Evolutionary conservation across 2,888 invertebrate genomes (phyloP).

Genomic region (Dioctria rufipes): DNA sequence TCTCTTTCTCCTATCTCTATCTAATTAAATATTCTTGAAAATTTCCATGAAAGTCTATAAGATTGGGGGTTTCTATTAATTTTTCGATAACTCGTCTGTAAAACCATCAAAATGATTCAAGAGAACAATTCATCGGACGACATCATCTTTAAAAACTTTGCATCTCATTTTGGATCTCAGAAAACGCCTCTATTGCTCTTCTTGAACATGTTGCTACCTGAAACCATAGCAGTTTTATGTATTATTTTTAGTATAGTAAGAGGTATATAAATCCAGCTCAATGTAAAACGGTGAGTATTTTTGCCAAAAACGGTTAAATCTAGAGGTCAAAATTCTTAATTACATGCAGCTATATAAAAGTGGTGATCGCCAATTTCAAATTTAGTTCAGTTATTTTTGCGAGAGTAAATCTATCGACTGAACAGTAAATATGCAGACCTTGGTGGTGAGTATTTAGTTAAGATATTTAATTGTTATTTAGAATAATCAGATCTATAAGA

Average conservation of each 20-base stretch:
- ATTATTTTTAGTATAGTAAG: not conserved
- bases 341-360: slow-evolving; percentile 1
- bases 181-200: not conserved
- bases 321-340: not conserved
- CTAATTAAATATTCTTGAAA: not conserved
- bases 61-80: too few relatives aligned
- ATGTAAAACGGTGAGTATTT: not conserved
- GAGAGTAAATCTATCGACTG: not conserved
- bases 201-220: not conserved
- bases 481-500: not conserved
- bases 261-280: not conserved
- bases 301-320: not conserved
- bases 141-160: not conserved
- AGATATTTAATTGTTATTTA: not conserved
- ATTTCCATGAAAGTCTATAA: not conserved
- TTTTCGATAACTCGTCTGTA: too few relatives aligned
- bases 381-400: slow-evolving; percentile 6
- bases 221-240: too few relatives aligned
- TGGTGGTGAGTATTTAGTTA: not conserved
- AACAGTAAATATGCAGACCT: not conserved
- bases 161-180: not conserved
- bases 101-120: too few relatives aligned
- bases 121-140: not conserved
- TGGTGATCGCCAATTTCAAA: not conserved
- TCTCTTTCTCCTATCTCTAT: too few relatives aligned